Evolutionary conservation across 2,888 invertebrate genomes (phyloP).

Genomic region (Cheilosia grossa): DNA sequence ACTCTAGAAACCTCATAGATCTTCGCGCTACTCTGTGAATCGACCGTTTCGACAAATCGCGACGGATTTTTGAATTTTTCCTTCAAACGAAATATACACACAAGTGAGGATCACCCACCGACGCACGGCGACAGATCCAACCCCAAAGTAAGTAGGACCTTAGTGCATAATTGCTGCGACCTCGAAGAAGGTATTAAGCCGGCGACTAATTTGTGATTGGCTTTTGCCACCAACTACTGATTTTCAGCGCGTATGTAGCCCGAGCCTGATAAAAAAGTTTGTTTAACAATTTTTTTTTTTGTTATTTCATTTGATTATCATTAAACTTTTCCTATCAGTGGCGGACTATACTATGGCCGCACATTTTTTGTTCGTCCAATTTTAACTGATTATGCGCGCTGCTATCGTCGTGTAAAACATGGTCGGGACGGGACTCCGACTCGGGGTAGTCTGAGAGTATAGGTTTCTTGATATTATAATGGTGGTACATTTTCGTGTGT

Average conservation of each 20-base stretch:
- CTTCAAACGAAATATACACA: background rate
- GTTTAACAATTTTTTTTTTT: constrained; percentile 52
- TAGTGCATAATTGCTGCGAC: constrained; percentile 39
- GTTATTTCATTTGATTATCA: constrained; percentile 68
- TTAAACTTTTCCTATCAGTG: constrained; percentile 73
- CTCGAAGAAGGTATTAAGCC: constrained; percentile 68
- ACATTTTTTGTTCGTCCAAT: constrained; percentile 46
- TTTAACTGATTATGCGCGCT: constrained; percentile 68
- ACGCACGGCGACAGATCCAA: background rate
- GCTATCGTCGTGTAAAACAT: constrained; percentile 70
- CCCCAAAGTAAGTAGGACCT: constrained; percentile 36
- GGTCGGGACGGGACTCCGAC: constrained; percentile 28
- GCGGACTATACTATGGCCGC: constrained; percentile 19
- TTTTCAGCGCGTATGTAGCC: constrained; percentile 57
- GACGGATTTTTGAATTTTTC: constrained; percentile 14
- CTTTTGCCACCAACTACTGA: constrained; percentile 73
- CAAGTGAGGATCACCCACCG: background rate
- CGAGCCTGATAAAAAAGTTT: constrained; percentile 70
- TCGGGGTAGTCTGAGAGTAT: constrained; percentile 40
- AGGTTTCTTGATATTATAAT: constrained; percentile 9
- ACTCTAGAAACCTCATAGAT: constrained; percentile 42
- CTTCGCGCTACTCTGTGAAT: constrained; percentile 25
- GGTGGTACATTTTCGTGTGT: constrained; percentile 13
- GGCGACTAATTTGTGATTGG: constrained; percentile 74
- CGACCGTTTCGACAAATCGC: constrained; percentile 26